Base-by-base conservation (phyloP, 1,140 invertebrate genomes). In the Rhysida immarginata region DNA sequence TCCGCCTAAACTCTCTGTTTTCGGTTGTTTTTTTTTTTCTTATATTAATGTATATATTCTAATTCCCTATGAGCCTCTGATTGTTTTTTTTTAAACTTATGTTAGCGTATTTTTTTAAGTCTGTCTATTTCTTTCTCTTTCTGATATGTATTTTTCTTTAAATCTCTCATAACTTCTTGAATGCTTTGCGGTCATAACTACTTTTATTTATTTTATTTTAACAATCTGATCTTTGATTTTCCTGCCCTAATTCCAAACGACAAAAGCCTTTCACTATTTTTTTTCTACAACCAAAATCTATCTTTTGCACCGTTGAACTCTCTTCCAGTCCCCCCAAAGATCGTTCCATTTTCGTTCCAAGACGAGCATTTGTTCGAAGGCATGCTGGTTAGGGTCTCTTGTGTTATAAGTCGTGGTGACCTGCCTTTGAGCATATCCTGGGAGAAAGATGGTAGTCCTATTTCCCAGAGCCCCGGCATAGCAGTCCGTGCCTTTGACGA, bases 321-420 rank as follows among this genome's bases (percentile, higher is more conserved):
- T 51, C 49, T 71, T 76, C 57, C 71, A 82, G 80, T 81, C 70
- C 74, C 74, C 66, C 81, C 80, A 54, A 74, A 77, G 67, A 79
- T 82, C 66, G 75, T 79, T 65, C 75, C 78, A 59, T 82, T 82
- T 68, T 66, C 67, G 59, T 80, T 81, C 64, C 77, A 76, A 58
- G 67, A 75, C 59, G 75, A 74, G 65, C 70, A 75, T 64, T 73
- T 82, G 67, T 77, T 78, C 68, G 78, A 78, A 59, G 83, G 82
- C 26, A 79, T 81, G 62, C 75, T 81, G 43, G 78, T 81, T 35
- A 77, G 80, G 59, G 74, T 84, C 58, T 76, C 80, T 64, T 87
- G 84, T 69, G 79, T 81, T 41, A 79, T 83, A 50, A 79, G 79
- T 61, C 81, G 81, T 60, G 83, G 83, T 35, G 83, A 86, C 68